These are phyloP conservation scores for Myzus persicae DNA, from an alignment of 1,140 invertebrate genomes.

Conservation along the genomic window DNA sequence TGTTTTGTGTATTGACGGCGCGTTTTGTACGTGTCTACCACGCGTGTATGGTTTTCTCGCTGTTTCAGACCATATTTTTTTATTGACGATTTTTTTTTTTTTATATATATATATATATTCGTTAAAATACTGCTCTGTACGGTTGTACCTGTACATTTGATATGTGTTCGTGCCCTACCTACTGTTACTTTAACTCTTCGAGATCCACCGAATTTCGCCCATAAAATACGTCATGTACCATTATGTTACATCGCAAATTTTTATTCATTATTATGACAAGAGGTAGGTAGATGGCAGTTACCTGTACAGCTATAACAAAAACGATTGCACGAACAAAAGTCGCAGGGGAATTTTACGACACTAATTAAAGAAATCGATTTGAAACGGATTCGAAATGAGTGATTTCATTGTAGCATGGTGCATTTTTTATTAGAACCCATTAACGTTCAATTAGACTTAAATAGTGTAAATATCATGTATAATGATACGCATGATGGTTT, in stretches of 20 bases:
- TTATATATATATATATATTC: background rate
- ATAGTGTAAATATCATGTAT: background rate
- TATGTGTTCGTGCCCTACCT: background rate
- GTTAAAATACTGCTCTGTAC: background rate
- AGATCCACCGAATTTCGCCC: background rate
- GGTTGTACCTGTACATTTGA: background rate
- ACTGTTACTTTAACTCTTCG: background rate
- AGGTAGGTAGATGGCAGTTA: background rate
- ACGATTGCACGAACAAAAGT: background rate
- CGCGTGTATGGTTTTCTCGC: background rate
- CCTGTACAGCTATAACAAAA: background rate
- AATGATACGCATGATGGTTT: no score
- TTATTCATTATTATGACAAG: no score
- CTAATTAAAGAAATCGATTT: background rate
- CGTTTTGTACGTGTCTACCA: conserved; percentile 27
- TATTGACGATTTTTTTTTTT: background rate
- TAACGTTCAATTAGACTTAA: background rate
- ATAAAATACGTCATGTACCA: background rate
- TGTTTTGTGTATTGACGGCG: background rate
- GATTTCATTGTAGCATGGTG: background rate
- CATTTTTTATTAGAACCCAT: no score
- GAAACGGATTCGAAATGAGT: background rate
- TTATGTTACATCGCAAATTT: background rate
- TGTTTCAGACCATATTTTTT: background rate
- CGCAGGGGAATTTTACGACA: background rate